These are phyloP conservation scores for rat (Rattus norvegicus) DNA, from an alignment of 2,113 vertebrate genomes.

Conservation along the genomic window GRCr8 NC_086020.1:149178001-149178500, in stretches of 20 bases:
- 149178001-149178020: background rate
- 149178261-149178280: background rate
- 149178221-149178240: background rate
- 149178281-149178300: background rate
- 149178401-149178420: background rate
- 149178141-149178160: background rate
- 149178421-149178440: background rate
- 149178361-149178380: background rate
- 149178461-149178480: background rate
- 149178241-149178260: background rate
- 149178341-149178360: background rate
- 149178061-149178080: background rate
- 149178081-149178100: background rate
- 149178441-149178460: background rate
- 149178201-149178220: background rate
- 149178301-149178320: background rate
- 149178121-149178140: background rate
- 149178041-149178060: background rate
- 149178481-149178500: background rate
- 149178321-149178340: background rate
- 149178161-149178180: background rate
- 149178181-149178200: background rate
- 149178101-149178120: background rate
- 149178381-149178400: constrained; percentile 4
- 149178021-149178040: background rate